phyloP scores from a whole-genome alignment of 2,888 invertebrate species.

The Sisyra terminalis region DNA sequence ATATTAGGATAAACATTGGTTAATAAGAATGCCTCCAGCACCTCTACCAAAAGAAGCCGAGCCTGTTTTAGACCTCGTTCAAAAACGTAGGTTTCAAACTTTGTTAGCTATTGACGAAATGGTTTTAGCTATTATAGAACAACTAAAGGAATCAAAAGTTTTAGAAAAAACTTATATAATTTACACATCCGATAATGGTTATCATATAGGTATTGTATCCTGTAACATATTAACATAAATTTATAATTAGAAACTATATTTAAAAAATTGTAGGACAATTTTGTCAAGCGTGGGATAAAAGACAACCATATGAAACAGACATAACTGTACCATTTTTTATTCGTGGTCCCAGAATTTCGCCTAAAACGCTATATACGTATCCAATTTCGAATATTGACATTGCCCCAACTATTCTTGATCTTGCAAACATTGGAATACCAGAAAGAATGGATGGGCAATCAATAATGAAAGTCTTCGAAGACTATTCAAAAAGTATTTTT shows the following conservation, averaged over 20 bases:
- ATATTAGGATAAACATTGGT: conserved; percentile 67
- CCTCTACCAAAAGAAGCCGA: conserved; percentile 42
- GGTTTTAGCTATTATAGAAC: conserved; percentile 42
- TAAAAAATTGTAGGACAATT: conserved; percentile 54
- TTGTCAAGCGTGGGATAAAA: conserved; percentile 72
- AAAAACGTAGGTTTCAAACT: conserved; percentile 60
- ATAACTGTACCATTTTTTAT: conserved; percentile 69
- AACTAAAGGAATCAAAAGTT: conserved; percentile 33
- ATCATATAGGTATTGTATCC: conserved; percentile 52
- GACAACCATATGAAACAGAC: conserved; percentile 83
- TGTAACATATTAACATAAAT: background rate
- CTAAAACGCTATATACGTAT: conserved; percentile 28
- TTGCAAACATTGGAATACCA: conserved; percentile 41
- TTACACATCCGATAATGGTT: conserved; percentile 83
- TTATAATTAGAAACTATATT: background rate
- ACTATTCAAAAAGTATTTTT: conserved; percentile 8
- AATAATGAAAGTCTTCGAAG: conserved; percentile 17
- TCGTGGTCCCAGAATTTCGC: conserved; percentile 50
- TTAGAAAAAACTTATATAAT: conserved; percentile 65
- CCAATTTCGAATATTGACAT: conserved; percentile 67
- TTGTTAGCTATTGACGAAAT: conserved; percentile 78
- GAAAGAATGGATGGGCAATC: conserved; percentile 46
- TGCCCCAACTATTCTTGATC: conserved; percentile 62
- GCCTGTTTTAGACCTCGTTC: conserved; percentile 48
- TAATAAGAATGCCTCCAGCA: conserved; percentile 50